These are phyloP conservation scores for Lycopodina hypogea DNA, from an alignment of 37 sponge, comb jelly and placozoan genomes.

Conservation along the genomic window DNA sequence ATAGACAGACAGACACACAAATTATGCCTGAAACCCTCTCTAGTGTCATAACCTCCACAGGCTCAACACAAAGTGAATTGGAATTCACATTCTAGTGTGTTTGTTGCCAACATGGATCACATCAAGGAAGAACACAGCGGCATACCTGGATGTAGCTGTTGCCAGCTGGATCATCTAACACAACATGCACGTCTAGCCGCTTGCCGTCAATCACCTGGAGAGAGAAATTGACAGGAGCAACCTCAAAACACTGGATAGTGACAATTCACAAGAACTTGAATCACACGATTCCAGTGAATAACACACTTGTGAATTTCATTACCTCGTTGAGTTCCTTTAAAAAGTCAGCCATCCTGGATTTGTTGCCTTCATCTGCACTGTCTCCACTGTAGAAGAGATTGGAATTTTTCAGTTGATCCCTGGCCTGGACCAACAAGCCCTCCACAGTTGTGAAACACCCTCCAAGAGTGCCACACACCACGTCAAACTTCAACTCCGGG, in stretches of 20 bases:
- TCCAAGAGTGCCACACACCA: conserved; percentile 71
- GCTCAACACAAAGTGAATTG: no score
- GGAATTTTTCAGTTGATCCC: conserved; percentile 51
- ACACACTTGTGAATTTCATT: not conserved
- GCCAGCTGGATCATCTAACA: conserved; percentile 97
- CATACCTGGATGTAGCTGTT: conserved; percentile 92
- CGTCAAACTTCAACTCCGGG: conserved; percentile 81
- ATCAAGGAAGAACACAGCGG: no score
- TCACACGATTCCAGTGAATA: no score
- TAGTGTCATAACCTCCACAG: no score
- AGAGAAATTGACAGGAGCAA: not conserved
- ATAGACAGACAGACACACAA: no score
- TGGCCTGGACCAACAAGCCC: conserved; percentile 74
- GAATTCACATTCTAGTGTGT: no score
- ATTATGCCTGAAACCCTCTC: no score
- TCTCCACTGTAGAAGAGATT: conserved; percentile 83
- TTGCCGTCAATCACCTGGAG: conserved; percentile 57
- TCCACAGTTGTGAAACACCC: conserved; percentile 94
- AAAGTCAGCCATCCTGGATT: not conserved
- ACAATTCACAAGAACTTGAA: no score
- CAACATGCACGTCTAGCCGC: conserved; percentile 53
- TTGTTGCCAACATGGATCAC: no score
- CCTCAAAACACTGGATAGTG: not conserved
- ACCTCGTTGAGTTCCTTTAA: conserved; percentile 48
- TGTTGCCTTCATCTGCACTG: not conserved